Conservation (phyloP, 2,888 invertebrate genomes). For the Dicyrtomina minuta region DNA sequence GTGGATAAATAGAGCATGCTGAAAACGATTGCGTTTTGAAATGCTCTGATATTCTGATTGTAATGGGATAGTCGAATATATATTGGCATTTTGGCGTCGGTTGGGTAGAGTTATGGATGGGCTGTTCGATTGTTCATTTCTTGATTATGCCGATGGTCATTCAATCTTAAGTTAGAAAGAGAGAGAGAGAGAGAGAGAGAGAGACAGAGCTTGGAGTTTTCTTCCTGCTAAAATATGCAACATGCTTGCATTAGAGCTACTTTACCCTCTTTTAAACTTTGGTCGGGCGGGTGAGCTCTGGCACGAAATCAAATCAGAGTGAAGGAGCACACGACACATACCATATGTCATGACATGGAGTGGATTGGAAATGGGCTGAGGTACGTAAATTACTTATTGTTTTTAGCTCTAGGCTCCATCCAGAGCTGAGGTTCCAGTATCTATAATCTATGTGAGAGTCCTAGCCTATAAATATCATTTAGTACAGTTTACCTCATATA, state of each 20-base stretch:
- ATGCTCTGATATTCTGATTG: constrained; percentile 6
- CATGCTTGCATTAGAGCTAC: constrained; percentile 21
- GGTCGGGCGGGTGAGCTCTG: constrained; percentile 12
- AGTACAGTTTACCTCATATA: no score
- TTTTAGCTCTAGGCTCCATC: no score
- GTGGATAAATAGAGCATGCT: no score
- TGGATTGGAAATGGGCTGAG: no score
- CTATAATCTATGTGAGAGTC: no score
- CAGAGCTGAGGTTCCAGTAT: no score
- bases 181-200: no score
- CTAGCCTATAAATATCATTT: no score
- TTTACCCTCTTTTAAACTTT: constrained; percentile 29
- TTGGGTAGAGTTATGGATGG: constrained; percentile 12
- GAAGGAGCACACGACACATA: constrained; percentile 3
- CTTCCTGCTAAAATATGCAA: constrained; percentile 31
- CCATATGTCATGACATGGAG: constrained; percentile 7
- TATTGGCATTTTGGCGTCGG: neutral
- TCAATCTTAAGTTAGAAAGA: constrained; percentile 8
- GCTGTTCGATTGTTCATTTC: constrained; percentile 11
- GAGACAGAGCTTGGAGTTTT: no score
- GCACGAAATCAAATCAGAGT: constrained; percentile 24
- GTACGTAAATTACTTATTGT: no score
- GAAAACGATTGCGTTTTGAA: no score
- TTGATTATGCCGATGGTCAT: constrained; percentile 30
- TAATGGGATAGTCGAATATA: constrained; percentile 12